phyloP scores from a whole-genome alignment of 1,140 invertebrate genomes.

The Aphidius ervi region DNA sequence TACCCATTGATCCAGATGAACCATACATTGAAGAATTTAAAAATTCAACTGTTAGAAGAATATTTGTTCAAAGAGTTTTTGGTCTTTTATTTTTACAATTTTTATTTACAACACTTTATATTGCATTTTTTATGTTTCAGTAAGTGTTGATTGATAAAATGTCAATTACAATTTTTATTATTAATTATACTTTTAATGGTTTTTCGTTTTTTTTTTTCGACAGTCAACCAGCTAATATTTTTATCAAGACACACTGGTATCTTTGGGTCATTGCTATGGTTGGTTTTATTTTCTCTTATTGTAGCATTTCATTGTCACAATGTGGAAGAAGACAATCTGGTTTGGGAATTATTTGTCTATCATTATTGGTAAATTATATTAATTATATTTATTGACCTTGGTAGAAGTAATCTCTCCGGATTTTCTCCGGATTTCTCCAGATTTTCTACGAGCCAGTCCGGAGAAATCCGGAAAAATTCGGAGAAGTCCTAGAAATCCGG shows the following conservation, averaged over 20 bases:
- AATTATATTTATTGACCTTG: not conserved
- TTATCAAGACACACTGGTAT: constrained; percentile 35
- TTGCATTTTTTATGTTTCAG: constrained; percentile 38
- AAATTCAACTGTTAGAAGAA: constrained; percentile 28
- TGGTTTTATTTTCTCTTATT: constrained; percentile 48
- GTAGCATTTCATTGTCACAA: constrained; percentile 45
- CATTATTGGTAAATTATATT: constrained; percentile 54
- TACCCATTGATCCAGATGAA: constrained; percentile 21
- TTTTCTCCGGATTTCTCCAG: too few species aligned
- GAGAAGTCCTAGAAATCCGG: too few species aligned
- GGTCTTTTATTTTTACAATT: constrained; percentile 36
- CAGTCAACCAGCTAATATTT: constrained; percentile 29
- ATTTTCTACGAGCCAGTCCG: too few species aligned
- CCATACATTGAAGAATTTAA: constrained; percentile 40
- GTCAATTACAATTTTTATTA: not conserved
- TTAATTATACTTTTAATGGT: too few species aligned
- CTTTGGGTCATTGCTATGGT: constrained; percentile 35
- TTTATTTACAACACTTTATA: constrained; percentile 32
- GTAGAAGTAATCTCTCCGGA: too few species aligned
- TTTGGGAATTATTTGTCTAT: constrained; percentile 53
- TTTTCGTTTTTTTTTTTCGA: constrained; percentile 12
- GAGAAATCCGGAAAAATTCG: too few species aligned
- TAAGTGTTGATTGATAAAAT: constrained; percentile 23
- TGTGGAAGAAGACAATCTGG: constrained; percentile 49
- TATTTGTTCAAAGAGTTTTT: constrained; percentile 41